Evolutionary conservation across 1,140 invertebrate genomes (phyloP).

Genomic region (Drosophila rhopaloa): DNA sequence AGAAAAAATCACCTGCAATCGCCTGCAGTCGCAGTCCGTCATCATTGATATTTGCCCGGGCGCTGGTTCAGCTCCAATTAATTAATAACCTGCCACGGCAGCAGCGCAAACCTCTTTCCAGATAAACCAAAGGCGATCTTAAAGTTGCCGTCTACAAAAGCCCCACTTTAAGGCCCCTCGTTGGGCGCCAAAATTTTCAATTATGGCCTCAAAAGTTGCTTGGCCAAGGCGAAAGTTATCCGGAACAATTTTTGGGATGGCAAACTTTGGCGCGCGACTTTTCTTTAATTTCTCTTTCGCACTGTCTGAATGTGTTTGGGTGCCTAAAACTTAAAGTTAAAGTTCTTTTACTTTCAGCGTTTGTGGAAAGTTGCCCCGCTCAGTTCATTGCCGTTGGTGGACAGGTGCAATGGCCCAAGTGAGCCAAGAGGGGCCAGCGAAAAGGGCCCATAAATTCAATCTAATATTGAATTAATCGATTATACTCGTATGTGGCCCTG

Average conservation of each 20-base stretch:
- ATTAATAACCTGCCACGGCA: constrained; percentile 50
- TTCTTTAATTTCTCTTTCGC: constrained; percentile 51
- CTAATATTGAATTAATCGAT: constrained; percentile 84
- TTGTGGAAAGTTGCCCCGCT: constrained; percentile 3
- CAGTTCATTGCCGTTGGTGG: constrained; percentile 11
- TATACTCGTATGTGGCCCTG: constrained; percentile 72
- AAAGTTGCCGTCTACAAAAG: constrained; percentile 1
- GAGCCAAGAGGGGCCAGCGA: background rate
- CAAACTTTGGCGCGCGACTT: constrained; percentile 48
- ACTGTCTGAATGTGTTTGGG: constrained; percentile 40
- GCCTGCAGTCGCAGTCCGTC: constrained; percentile 32
- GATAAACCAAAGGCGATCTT: constrained; percentile 22
- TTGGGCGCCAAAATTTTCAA: constrained; percentile 46
- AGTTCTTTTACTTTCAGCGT: constrained; percentile 30
- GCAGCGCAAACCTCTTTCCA: background rate
- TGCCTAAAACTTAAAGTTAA: constrained; percentile 37
- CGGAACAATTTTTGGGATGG: constrained; percentile 40
- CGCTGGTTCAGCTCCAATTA: constrained; percentile 50
- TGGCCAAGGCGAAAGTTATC: constrained; percentile 50
- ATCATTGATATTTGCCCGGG: constrained; percentile 48
- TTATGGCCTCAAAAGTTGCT: constrained; percentile 53
- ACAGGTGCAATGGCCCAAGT: constrained; percentile 7
- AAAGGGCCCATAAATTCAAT: constrained; percentile 78
- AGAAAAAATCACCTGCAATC: constrained; percentile 29
- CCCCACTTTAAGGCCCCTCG: constrained; percentile 22